Conservation (phyloP, 2,888 invertebrate species). For the Eristalis intricaria region DNA sequence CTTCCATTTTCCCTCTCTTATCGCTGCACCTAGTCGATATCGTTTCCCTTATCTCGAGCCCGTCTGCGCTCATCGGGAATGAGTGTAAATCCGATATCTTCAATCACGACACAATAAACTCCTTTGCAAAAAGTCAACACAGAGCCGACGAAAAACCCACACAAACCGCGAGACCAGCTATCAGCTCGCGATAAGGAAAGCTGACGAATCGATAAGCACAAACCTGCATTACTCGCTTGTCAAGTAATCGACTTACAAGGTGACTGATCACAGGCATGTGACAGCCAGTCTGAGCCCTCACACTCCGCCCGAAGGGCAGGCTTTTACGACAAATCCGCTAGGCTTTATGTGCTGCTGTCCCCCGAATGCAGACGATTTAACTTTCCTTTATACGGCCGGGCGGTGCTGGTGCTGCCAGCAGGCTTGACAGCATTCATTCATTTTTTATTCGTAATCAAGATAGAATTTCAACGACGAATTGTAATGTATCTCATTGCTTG, state of each 20-base stretch:
- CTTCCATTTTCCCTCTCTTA: neutral
- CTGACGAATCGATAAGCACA: constrained; percentile 47
- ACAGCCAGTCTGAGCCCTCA: neutral
- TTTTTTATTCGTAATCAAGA: neutral
- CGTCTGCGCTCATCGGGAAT: neutral
- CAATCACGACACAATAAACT: constrained; percentile 28
- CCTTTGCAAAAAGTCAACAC: constrained; percentile 50
- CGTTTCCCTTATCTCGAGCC: constrained; percentile 6
- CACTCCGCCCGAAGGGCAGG: neutral
- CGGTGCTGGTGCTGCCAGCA: neutral
- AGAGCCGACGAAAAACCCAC: neutral
- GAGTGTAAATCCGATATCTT: constrained; percentile 41
- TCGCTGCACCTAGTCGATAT: neutral
- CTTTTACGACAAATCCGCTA: constrained; percentile 1
- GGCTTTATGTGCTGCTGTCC: neutral
- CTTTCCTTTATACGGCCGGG: neutral
- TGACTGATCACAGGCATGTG: constrained; percentile 34
- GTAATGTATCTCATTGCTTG: neutral
- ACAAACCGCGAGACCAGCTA: neutral
- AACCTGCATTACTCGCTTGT: constrained; percentile 23
- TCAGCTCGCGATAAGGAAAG: constrained; percentile 47
- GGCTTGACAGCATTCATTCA: neutral
- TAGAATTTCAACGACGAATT: neutral
- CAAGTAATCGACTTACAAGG: neutral
- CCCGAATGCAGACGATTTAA: neutral